phyloP scores from a whole-genome alignment of 2,888 invertebrate species.

The Disparrhopalites patrizii region DNA sequence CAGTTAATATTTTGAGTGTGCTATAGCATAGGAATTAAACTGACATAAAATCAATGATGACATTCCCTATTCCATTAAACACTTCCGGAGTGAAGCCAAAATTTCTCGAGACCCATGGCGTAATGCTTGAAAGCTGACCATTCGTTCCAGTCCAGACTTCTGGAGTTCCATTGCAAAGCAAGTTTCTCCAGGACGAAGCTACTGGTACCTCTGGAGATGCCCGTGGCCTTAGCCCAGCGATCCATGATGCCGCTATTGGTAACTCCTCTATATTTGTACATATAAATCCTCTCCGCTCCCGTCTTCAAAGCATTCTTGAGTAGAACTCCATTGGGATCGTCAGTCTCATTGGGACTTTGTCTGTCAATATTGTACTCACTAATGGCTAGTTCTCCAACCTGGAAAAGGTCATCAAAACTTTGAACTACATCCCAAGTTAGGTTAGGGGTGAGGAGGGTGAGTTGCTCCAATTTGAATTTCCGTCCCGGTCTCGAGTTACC shows the following conservation, averaged over 20 bases:
- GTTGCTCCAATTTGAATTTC: conserved; percentile 12
- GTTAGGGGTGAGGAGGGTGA: not conserved
- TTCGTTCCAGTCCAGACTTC: conserved; percentile 9
- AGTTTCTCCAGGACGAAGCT: conserved; percentile 17
- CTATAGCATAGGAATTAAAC: too few species aligned
- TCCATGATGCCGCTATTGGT: not conserved
- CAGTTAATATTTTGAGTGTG: too few species aligned
- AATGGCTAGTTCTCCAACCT: conserved; percentile 9
- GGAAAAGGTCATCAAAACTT: not conserved
- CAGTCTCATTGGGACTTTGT: not conserved
- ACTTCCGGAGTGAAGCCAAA: conserved; percentile 4
- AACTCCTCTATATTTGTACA: conserved; percentile 18
- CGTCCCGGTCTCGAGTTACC: not conserved
- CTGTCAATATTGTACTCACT: conserved; percentile 12
- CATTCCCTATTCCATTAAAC: not conserved
- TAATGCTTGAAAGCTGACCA: conserved; percentile 10
- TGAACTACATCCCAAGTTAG: not conserved
- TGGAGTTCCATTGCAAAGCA: not conserved
- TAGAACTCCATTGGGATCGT: conserved; percentile 11
- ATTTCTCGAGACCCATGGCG: conserved; percentile 5
- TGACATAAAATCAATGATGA: not conserved
- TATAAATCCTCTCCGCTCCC: not conserved
- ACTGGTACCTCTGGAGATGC: not conserved
- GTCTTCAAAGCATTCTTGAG: conserved; percentile 4
- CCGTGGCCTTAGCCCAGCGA: not conserved